These are phyloP conservation scores for Euthynnus affinis DNA, from an alignment of 2,797 vertebrate genomes.

Conservation along the genomic window DNA sequence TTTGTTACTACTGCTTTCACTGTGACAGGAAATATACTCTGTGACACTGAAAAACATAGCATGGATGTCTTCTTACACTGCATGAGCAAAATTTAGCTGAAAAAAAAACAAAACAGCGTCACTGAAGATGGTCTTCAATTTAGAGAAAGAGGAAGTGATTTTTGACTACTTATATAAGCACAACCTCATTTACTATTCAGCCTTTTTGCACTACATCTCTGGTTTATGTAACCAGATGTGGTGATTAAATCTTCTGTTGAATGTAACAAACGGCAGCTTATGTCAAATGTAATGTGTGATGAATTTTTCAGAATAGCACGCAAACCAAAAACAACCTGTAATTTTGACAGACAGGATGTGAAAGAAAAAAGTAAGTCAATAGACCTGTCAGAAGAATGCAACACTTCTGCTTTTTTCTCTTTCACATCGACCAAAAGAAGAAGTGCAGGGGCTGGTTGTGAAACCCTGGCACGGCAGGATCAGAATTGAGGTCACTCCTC, in stretches of 20 bases:
- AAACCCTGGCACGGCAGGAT: conserved; percentile 12
- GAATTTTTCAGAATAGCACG: conserved; percentile 9
- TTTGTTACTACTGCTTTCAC: conserved; percentile 4
- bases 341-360: not conserved
- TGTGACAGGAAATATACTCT: not conserved
- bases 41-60: conserved; percentile 11
- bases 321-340: not conserved
- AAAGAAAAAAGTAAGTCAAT: not conserved
- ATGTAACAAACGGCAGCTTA: conserved; percentile 33
- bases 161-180: conserved; percentile 33
- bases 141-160: conserved; percentile 7
- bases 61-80: conserved; percentile 7
- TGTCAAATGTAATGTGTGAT: conserved; percentile 9
- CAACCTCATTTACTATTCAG: conserved; percentile 37
- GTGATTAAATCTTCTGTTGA: conserved; percentile 35
- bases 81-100: conserved; percentile 18
- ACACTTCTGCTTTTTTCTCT: conserved; percentile 12
- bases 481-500: conserved; percentile 28
- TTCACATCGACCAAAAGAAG: conserved; percentile 1
- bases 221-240: conserved; percentile 29
- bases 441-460: conserved; percentile 22
- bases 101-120: conserved; percentile 14
- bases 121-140: conserved; percentile 25
- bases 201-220: conserved; percentile 15
- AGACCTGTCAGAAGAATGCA: not conserved